Percentiles rank a stretch among this genome's conserved stretches.
These are phyloP conservation scores for Camptogramma bilineatum DNA, from an alignment of 2,888 invertebrate genomes.

Conservation along the genomic window DNA sequence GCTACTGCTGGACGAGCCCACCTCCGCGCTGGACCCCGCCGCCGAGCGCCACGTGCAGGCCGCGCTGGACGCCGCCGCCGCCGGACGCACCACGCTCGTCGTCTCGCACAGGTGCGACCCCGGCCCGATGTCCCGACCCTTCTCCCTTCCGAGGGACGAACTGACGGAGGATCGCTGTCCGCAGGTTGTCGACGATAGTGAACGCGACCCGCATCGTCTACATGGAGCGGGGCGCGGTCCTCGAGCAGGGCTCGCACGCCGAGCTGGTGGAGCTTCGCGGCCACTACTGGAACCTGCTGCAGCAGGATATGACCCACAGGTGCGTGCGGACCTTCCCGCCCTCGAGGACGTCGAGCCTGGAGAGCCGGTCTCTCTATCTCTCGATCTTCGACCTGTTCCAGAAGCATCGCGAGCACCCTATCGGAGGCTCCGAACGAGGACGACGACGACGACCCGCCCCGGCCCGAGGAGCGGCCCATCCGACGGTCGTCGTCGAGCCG, in stretches of 20 bases:
- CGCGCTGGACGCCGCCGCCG: slow-evolving; percentile 89
- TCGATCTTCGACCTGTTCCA: not conserved
- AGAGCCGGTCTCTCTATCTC: not conserved
- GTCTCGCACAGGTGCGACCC: slow-evolving; percentile 87
- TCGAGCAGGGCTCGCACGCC: slow-evolving; percentile 90
- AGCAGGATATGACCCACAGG: slow-evolving; percentile 83
- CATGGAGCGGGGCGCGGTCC: slow-evolving; percentile 88
- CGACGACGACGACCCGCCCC: slow-evolving; percentile 18
- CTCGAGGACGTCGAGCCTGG: not conserved
- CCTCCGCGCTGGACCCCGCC: slow-evolving; percentile 92
- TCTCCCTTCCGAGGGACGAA: not conserved
- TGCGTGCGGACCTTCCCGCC: slow-evolving; percentile 30
- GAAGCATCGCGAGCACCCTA: slow-evolving; percentile 17
- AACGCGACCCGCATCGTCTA: slow-evolving; percentile 89
- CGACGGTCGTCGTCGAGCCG: slow-evolving; percentile 12
- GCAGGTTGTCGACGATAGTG: slow-evolving; percentile 87
- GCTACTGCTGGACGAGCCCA: slow-evolving; percentile 92
- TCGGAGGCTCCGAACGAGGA: slow-evolving; percentile 10
- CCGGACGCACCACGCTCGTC: slow-evolving; percentile 90
- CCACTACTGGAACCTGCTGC: slow-evolving; percentile 88
- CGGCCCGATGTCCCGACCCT: not conserved
- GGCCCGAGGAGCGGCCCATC: slow-evolving; percentile 4
- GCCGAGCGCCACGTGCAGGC: slow-evolving; percentile 87
- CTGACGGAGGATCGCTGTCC: not conserved
- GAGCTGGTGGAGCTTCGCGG: slow-evolving; percentile 87